These are phyloP conservation scores for Gallinago solitaria DNA, from an alignment of 2,797 vertebrate genomes.

Conservation along the genomic window DNA sequence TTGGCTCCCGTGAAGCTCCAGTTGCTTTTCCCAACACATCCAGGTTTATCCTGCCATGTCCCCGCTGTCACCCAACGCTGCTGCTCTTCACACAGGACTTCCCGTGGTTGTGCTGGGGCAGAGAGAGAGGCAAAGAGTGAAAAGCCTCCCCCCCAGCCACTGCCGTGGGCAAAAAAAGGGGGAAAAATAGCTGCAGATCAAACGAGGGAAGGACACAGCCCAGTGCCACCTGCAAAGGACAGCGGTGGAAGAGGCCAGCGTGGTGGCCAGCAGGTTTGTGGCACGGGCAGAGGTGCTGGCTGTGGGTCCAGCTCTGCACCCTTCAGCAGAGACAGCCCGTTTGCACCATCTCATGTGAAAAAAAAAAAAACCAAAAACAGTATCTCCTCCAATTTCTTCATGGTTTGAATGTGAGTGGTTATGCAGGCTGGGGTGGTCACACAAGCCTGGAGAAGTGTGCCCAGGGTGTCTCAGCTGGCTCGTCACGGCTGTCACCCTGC, in stretches of 20 bases:
- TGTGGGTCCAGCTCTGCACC: background rate
- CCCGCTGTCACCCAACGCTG: background rate
- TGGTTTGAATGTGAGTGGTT: background rate
- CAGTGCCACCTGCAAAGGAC: background rate
- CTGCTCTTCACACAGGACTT: background rate
- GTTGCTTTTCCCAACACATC: background rate
- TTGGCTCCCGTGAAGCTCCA: fast-evolving
- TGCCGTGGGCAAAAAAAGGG: background rate
- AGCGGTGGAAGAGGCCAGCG: background rate
- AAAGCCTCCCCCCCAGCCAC: background rate
- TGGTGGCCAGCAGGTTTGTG: background rate
- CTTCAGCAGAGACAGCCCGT: fast-evolving
- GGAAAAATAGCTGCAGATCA: background rate
- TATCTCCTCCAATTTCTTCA: background rate
- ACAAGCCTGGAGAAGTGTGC: background rate
- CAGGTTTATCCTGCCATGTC: fast-evolving
- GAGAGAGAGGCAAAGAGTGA: background rate
- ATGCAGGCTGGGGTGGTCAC: background rate
- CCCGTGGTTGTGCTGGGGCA: background rate
- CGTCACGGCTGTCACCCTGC: background rate
- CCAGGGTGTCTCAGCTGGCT: fast-evolving
- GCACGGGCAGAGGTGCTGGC: background rate
- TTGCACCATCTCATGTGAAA: fast-evolving
- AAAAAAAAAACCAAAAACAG: no score
- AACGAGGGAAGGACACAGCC: background rate